Evolutionary conservation across 1,140 invertebrate genomes (phyloP), one percentile per base, ranked within the genome.

Genomic region (fruit fly (Drosophila melanogaster)): DNA sequence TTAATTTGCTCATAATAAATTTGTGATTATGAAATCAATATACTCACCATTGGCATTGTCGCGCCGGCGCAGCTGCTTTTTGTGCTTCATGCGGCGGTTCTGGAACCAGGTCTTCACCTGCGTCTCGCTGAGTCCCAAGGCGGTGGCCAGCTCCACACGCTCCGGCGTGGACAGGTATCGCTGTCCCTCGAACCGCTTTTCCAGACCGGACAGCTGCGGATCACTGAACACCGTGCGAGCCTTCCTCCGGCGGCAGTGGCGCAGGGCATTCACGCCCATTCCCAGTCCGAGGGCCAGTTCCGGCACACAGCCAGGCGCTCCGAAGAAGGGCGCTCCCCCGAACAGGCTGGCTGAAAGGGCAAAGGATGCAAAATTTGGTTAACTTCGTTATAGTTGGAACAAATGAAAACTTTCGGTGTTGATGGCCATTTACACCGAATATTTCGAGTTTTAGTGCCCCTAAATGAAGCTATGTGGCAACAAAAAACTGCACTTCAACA

Each of bases 61-160:
- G 17, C 91, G 77, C 51, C 92, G 71, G 50, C 97, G 93, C 85
- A 98, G 94, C 90, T 98, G 96, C 91, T 99, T 99, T 94, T 99
- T 99, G 92, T 99, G 98, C 90, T 99, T 99, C 98, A 99, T 99
- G 73, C 98, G 93, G 14, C 98, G 93, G 93, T 99, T 99, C 93
- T 99, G 98, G 93, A 99, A 99, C 98, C 98, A 99, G 35, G 98
- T 99, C 94, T 99, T 99, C 46, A 99, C 98, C 93, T 99, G 99
- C 0, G 98, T 98, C 93, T 99, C 98, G 1, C 97, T 98, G 3
- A 99, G 94, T 81, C 97, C 97, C 12, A 99, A 93, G 0, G 96
- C 96, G 3, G 96, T 96, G 0, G 99, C 98, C 44, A 99, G 93
- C 90, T 99, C 98, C 7, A 99, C 97, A 49, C 99, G 93, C 91